Percentiles rank a stretch among this genome's conserved stretches.
Conservation (phyloP, 2,797 vertebrate genomes). For the Ctenochaetus hawaiiensis region DNA sequence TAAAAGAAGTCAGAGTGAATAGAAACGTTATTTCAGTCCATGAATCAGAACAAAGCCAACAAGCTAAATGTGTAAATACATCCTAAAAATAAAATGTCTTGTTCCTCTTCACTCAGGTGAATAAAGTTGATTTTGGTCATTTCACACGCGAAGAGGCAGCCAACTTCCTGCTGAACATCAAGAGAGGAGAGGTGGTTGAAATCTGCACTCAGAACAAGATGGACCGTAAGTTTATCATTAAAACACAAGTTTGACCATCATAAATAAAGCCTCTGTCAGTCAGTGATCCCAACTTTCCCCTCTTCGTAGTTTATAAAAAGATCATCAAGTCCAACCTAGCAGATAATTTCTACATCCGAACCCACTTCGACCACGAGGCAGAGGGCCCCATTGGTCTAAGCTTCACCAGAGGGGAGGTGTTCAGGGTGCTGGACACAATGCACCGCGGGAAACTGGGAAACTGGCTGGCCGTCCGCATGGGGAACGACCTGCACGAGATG, state of each 20-base stretch:
- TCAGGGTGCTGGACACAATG: constrained; percentile 96
- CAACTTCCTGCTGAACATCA: constrained; percentile 89
- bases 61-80: no score
- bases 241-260: neutral
- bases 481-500: constrained; percentile 91
- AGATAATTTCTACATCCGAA: constrained; percentile 96
- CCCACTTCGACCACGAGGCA: constrained; percentile 94
- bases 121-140: constrained; percentile 89
- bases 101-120: constrained; percentile 85
- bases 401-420: constrained; percentile 94
- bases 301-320: constrained; percentile 91
- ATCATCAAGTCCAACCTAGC: constrained; percentile 91
- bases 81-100: neutral
- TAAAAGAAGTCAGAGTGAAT: no score
- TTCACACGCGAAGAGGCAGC: constrained; percentile 95
- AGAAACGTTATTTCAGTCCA: neutral
- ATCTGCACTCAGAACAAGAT: constrained; percentile 92
- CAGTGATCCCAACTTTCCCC: neutral
- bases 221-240: constrained; percentile 89
- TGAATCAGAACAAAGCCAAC: no score
- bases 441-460: constrained; percentile 88
- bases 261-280: neutral
- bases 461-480: constrained; percentile 94
- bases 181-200: constrained; percentile 82
- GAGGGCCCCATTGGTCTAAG: constrained; percentile 85